phyloP scores from a whole-genome alignment of 2,888 invertebrate species.

The Oasisia sp. region DNA sequence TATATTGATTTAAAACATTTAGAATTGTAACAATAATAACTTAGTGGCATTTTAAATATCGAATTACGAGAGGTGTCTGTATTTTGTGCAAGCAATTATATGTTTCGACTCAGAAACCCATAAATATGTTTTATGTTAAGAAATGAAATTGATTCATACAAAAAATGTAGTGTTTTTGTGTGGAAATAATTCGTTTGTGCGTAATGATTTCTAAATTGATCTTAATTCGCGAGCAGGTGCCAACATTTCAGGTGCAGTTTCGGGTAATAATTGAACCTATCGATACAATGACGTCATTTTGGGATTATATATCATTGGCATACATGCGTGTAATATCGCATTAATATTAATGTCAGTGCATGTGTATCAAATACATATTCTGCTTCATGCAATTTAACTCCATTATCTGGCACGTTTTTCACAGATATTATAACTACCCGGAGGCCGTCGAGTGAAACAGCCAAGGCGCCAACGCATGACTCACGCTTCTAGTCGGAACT shows the following conservation, averaged over 20 bases:
- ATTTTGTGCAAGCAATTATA: neutral
- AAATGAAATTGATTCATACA: neutral
- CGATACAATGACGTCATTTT: neutral
- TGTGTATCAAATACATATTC: neutral
- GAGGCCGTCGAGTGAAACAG: neutral
- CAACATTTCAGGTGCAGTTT: neutral
- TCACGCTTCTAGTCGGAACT: neutral
- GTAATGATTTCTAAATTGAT: neutral
- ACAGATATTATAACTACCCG: neutral
- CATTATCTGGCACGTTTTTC: neutral
- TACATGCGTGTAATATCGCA: neutral
- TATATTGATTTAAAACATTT: neutral
- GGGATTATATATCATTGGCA: neutral
- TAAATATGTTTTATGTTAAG: neutral
- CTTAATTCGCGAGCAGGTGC: neutral
- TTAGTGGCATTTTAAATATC: neutral
- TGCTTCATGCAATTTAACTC: neutral
- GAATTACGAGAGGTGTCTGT: neutral
- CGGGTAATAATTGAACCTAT: neutral
- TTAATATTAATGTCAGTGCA: neutral
- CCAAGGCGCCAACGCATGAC: neutral
- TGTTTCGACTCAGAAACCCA: neutral
- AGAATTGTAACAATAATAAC: neutral
- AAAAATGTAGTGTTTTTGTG: neutral
- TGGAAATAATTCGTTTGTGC: neutral